Evolutionary conservation across 2,888 invertebrate species (phyloP).

Genomic region (Phortica okadai): DNA sequence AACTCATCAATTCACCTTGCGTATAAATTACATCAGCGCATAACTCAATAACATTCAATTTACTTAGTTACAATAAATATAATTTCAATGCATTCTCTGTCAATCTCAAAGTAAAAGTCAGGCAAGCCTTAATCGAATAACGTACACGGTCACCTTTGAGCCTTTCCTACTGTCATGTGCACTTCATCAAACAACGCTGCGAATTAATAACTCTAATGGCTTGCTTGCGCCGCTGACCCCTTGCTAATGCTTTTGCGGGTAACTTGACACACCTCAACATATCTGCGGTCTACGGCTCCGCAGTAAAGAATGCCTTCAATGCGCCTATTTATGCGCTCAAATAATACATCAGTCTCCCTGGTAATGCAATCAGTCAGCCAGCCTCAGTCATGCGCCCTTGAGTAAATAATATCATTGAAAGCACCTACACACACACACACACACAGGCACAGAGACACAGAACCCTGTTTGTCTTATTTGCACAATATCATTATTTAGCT

Average conservation of each 20-base stretch:
- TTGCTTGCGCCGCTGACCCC: no score
- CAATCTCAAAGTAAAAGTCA: background rate
- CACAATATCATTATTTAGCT: constrained; percentile 30
- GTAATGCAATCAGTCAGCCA: background rate
- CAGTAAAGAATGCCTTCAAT: background rate
- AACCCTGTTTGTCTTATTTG: constrained; percentile 13
- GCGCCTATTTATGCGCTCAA: background rate
- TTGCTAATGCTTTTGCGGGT: no score
- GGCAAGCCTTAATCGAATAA: background rate
- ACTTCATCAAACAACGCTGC: background rate
- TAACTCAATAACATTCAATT: background rate
- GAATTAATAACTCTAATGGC: background rate
- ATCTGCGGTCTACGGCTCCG: background rate
- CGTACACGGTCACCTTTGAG: background rate
- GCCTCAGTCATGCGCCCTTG: background rate
- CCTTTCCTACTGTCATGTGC: background rate
- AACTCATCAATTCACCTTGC: constrained; percentile 1
- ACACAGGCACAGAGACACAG: background rate
- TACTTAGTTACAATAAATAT: no score
- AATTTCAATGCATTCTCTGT: background rate
- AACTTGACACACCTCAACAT: background rate
- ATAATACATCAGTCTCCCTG: background rate
- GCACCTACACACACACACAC: background rate
- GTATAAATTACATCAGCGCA: background rate
- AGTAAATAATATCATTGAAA: background rate